Evolutionary conservation across 2,888 invertebrate species (phyloP).

Genomic region (Ischnus inquisitorius): DNA sequence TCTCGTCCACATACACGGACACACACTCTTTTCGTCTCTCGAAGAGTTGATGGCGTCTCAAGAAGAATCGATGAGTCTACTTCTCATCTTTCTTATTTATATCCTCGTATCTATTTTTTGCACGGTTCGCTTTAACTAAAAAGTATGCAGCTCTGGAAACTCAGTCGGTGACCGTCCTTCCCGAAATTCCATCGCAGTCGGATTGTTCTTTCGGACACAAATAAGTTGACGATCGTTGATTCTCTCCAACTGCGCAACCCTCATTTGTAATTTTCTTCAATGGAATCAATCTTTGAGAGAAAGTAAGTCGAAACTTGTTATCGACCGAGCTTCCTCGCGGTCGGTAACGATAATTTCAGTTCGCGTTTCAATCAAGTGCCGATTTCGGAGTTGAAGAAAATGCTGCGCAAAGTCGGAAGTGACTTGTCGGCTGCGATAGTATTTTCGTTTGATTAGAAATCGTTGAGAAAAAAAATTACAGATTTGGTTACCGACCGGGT

Average conservation of each 20-base stretch:
- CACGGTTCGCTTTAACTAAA: not conserved
- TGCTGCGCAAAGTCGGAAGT: too few species aligned
- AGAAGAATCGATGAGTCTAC: conserved; percentile 7
- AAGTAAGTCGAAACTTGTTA: not conserved
- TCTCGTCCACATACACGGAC: too few species aligned
- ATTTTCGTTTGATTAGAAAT: not conserved
- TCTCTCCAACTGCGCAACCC: too few species aligned
- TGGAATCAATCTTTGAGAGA: not conserved
- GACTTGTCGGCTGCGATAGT: too few species aligned
- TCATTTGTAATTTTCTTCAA: too few species aligned
- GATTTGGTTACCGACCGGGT: not conserved
- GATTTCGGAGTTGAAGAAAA: too few species aligned
- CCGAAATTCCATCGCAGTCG: not conserved
- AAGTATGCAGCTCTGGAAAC: too few species aligned
- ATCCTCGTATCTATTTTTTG: not conserved
- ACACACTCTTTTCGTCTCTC: not conserved
- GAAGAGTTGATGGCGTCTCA: not conserved
- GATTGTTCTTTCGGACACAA: not conserved
- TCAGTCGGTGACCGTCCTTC: too few species aligned
- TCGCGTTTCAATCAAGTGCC: too few species aligned
- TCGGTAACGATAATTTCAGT: too few species aligned
- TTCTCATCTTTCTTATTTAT: not conserved
- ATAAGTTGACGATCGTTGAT: too few species aligned
- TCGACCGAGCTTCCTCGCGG: not conserved
- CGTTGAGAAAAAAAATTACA: not conserved